Evolutionary conservation across 2,113 vertebrate species (phyloP), one percentile per base, ranked within the genome.

Genomic region (Pangasianodon gigas): DNA sequence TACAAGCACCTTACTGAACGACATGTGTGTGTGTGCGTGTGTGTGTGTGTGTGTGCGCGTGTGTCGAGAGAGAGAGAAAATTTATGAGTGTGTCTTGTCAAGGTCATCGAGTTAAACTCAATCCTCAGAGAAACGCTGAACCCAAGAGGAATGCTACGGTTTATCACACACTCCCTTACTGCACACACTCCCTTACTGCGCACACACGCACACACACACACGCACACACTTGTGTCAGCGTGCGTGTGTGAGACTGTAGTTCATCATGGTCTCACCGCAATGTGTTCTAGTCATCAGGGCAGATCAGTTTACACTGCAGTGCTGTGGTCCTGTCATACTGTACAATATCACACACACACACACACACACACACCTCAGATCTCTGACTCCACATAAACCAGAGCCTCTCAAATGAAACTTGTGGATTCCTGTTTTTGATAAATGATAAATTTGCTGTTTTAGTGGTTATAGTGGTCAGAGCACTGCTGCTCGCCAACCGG

Each of bases 211-310:
- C 65, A 56, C 48, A 58, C 37, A 79, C 37, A 60, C 41, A 41
- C 37, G 62, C 54, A 80, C 58, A 18, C 60, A 1, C 5, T 8
- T 46, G 19, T 19, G 37, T 44, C 1, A 13, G 29, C 3, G 6
- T n/a, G 51, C n/a, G 24, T 51, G 54, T 24, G 54, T 37, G 18
- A 24, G 44, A 86, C 62, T 51, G 60, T 69, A 67, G 16, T 71
- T 71, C 29, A 86, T 71, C 65, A 86, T 10, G 7, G 44, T 48
- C 44, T 86, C 29, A 9, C 44, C 1, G 46, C 46, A 52, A 69
- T 69, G 65, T 71, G 46, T 71, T 86, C 85, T 71, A 24, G 58
- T 81, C 85, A 86, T 90, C 48, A 87, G 60, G 60, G 19, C 60
- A 60, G 74, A 51, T 16, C 14, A 52, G 37, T 65, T 85, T 89